phyloP scores from a whole-genome alignment of 2,113 vertebrate species.

The Beaufortia kweichowensis region DNA sequence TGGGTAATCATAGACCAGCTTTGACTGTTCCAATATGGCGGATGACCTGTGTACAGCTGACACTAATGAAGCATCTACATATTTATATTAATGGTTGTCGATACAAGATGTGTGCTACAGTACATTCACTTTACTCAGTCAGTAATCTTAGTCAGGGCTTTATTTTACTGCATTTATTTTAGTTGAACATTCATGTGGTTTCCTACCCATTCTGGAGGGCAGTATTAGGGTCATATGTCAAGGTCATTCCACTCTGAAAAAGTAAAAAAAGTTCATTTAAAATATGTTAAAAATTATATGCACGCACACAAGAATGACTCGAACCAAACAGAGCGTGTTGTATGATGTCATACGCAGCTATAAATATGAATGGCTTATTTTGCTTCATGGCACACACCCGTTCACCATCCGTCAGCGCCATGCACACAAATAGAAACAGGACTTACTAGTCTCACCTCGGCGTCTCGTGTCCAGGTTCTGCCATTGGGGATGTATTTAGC shows the following conservation, averaged over 20 bases:
- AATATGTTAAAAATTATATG: background rate
- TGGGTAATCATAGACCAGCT: too few species aligned
- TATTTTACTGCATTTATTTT: too few species aligned
- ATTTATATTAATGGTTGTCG: too few species aligned
- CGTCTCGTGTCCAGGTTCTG: slow-evolving; percentile 90
- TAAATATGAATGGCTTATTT: background rate
- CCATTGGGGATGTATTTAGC: slow-evolving; percentile 94
- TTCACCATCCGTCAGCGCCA: background rate
- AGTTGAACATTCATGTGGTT: too few species aligned
- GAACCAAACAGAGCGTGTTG: background rate
- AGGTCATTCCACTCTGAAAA: slow-evolving; percentile 91
- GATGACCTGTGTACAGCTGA: too few species aligned
- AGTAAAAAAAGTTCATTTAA: slow-evolving; percentile 19
- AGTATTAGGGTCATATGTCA: slow-evolving; percentile 94
- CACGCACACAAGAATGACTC: background rate
- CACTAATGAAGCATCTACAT: too few species aligned
- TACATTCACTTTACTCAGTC: too few species aligned
- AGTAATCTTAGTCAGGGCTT: too few species aligned
- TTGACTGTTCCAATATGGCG: too few species aligned
- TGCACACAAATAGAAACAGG: slow-evolving; percentile 55
- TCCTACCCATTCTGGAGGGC: slow-evolving; percentile 96
- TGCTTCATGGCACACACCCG: background rate
- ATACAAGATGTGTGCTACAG: too few species aligned
- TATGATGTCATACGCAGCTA: background rate
- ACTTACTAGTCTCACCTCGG: slow-evolving; percentile 98